Evolutionary conservation across 2,113 vertebrate species (phyloP).

Genomic region (Phrynosoma blainvillii): DNA sequence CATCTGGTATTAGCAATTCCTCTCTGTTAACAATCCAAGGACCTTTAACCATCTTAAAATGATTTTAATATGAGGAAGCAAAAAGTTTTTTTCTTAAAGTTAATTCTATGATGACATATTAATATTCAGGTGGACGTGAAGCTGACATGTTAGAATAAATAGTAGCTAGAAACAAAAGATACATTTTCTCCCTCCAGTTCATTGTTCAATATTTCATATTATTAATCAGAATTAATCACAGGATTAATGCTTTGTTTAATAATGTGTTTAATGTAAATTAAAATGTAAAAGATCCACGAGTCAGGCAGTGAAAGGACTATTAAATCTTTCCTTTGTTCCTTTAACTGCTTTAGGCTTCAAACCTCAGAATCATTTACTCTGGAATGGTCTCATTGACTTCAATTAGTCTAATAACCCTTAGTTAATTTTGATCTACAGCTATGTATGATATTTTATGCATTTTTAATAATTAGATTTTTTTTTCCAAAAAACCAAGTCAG

Average conservation of each 20-base stretch:
- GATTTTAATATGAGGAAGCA: not conserved
- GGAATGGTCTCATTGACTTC: slow-evolving; percentile 39
- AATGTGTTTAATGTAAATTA: slow-evolving; percentile 70
- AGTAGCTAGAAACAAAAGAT: slow-evolving; percentile 39
- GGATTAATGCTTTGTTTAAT: slow-evolving; percentile 65
- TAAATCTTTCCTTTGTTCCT: slow-evolving; percentile 61
- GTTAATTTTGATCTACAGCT: slow-evolving; percentile 58
- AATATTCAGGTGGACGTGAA: slow-evolving; percentile 13
- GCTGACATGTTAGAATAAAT: slow-evolving; percentile 26
- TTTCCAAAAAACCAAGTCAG: slow-evolving; percentile 31
- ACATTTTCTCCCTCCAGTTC: slow-evolving; percentile 44
- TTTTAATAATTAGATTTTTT: slow-evolving; percentile 55
- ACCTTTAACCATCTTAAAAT: not conserved
- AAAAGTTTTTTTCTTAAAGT: not conserved
- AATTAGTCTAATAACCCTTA: slow-evolving; percentile 45
- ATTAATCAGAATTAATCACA: slow-evolving; percentile 63
- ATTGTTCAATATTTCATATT: slow-evolving; percentile 47
- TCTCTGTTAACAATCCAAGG: not conserved
- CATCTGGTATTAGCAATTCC: not conserved
- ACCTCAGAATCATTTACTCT: slow-evolving; percentile 28
- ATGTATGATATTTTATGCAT: slow-evolving; percentile 31
- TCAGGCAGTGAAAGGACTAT: slow-evolving; percentile 62
- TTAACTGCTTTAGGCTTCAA: slow-evolving; percentile 54
- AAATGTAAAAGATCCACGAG: slow-evolving; percentile 63
- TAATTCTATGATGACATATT: not conserved